These are phyloP conservation scores for Papilio elwesi DNA, from an alignment of 2,888 invertebrate species.

Conservation along the genomic window DNA sequence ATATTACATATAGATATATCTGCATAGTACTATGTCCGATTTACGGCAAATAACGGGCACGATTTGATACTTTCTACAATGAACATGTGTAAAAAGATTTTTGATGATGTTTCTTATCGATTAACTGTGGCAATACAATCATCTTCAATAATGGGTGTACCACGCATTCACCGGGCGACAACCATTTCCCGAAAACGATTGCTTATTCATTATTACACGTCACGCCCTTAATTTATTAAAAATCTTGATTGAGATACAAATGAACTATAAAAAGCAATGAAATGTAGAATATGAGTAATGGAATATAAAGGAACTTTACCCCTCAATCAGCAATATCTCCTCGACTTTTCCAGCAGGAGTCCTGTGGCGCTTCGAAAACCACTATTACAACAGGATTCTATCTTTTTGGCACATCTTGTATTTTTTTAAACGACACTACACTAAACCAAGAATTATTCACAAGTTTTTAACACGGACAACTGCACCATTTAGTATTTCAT, in stretches of 20 bases:
- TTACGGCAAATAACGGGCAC: background rate
- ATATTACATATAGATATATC: conserved; percentile 22
- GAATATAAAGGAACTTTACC: conserved; percentile 75
- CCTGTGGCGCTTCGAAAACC: conserved; percentile 75
- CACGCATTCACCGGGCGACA: conserved; percentile 52
- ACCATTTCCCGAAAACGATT: conserved; percentile 36
- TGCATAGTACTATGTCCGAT: conserved; percentile 15
- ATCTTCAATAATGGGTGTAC: conserved; percentile 43
- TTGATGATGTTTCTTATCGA: conserved; percentile 13
- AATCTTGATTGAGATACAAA: conserved; percentile 40
- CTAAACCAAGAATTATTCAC: conserved; percentile 72
- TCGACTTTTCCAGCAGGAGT: conserved; percentile 76
- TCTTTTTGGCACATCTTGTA: conserved; percentile 84
- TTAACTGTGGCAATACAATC: conserved; percentile 23
- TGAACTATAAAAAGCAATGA: conserved; percentile 44
- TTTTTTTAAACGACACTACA: conserved; percentile 74
- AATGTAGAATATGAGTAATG: conserved; percentile 53
- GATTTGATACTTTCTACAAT: background rate
- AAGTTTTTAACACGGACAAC: conserved; percentile 75
- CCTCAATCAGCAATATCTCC: conserved; percentile 79
- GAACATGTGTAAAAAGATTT: background rate
- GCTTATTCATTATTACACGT: conserved; percentile 39
- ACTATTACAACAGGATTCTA: conserved; percentile 82
- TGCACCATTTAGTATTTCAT: conserved; percentile 79
- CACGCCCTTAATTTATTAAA: conserved; percentile 41